Conservation (phyloP, 2,113 vertebrate genomes). For the Periophthalmus modestus region DNA sequence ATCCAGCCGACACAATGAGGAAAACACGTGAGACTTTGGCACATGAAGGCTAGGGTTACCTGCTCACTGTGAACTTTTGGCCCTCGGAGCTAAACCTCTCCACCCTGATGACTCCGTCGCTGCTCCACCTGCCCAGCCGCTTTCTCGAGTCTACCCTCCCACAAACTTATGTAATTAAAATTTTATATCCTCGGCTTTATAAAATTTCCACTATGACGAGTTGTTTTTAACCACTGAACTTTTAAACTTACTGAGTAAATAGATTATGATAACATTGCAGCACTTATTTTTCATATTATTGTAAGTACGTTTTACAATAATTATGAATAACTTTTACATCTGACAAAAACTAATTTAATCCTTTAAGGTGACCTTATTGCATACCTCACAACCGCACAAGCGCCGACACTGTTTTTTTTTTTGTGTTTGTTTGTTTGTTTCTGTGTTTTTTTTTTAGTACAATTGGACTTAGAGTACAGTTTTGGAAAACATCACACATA, state of each 20-base stretch:
- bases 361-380: not conserved
- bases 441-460: not conserved
- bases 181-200: not conserved
- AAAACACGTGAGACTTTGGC: slow-evolving; percentile 68
- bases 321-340: not conserved
- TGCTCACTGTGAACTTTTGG: slow-evolving; percentile 75
- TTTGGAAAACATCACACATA: too few species aligned
- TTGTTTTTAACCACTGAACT: not conserved
- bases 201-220: not conserved
- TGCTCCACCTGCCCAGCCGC: slow-evolving; percentile 50
- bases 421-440: too few species aligned
- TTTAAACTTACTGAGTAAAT: not conserved
- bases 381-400: not conserved
- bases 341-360: not conserved
- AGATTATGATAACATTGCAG: not conserved
- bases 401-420: not conserved
- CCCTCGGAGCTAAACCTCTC: slow-evolving; percentile 65
- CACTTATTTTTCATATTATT: not conserved
- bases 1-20: slow-evolving; percentile 72
- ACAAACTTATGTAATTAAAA: slow-evolving; percentile 7
- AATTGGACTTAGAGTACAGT: not conserved
- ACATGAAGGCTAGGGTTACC: slow-evolving; percentile 71
- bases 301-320: not conserved
- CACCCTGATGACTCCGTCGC: slow-evolving; percentile 54
- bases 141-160: slow-evolving; percentile 11